These are phyloP conservation scores for Catagonus wagneri DNA, from an alignment of 2,113 vertebrate genomes.

Conservation along the genomic window DNA sequence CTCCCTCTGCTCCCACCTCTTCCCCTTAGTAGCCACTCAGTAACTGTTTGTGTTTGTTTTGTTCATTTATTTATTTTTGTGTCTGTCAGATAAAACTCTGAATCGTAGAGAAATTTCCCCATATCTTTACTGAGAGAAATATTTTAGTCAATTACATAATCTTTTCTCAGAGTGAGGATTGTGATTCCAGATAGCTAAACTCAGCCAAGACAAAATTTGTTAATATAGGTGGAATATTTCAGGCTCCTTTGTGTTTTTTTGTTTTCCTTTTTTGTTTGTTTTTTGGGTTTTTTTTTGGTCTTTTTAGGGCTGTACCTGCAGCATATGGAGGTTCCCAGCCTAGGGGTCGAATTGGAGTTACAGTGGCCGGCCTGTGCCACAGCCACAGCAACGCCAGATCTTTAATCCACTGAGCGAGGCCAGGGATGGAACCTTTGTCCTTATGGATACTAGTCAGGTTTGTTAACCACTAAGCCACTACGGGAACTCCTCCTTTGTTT, in stretches of 20 bases:
- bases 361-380: no score
- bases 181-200: not conserved
- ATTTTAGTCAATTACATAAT: slow-evolving; percentile 1
- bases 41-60: not conserved
- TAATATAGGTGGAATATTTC: not conserved
- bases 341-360: no score
- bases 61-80: not conserved
- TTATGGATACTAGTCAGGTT: no score
- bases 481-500: no score
- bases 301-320: no score
- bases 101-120: not conserved
- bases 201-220: slow-evolving; percentile 27
- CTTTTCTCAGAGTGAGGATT: slow-evolving; percentile 2
- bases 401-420: no score
- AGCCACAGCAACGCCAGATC: no score
- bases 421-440: no score
- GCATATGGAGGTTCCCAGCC: no score
- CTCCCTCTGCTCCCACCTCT: not conserved
- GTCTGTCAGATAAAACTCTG: not conserved
- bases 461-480: no score
- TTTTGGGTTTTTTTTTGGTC: no score
- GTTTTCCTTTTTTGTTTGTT: no score
- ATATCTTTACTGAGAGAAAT: slow-evolving; percentile 21
- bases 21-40: not conserved
- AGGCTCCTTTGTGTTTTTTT: not conserved